Evolutionary conservation across 2,888 invertebrate species (phyloP).

Genomic region (Xiphydria camelus): DNA sequence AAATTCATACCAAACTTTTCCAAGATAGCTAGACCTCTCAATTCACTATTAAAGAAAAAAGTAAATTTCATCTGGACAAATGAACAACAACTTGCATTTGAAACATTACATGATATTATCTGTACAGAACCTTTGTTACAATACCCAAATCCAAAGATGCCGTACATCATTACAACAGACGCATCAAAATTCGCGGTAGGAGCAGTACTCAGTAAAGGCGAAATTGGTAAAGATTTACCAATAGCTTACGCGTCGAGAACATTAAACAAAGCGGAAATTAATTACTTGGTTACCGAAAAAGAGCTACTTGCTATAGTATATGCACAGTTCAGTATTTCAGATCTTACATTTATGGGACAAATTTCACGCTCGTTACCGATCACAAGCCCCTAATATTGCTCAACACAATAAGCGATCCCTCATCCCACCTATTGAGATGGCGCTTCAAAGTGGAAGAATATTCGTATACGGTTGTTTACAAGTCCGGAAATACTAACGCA

Average conservation of each 20-base stretch:
- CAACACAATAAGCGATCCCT: too few relatives aligned
- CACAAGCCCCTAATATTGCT: constrained; percentile 22
- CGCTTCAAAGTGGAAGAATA: constrained; percentile 7
- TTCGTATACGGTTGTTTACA: constrained; percentile 2
- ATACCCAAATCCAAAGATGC: constrained; percentile 10
- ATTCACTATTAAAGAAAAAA: too few relatives aligned
- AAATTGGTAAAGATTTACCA: too few relatives aligned
- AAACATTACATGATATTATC: constrained; percentile 4
- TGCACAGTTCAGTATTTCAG: too few relatives aligned
- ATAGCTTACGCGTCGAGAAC: constrained; percentile 22
- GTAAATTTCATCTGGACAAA: constrained; percentile 9
- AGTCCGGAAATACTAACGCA: constrained; percentile 7
- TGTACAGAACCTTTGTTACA: constrained; percentile 1
- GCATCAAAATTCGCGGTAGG: constrained; percentile 20
- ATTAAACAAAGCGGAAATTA: constrained; percentile 13
- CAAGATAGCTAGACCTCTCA: too few relatives aligned
- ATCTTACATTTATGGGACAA: constrained; percentile 22
- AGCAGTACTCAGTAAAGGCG: constrained; percentile 16
- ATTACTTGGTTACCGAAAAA: too few relatives aligned
- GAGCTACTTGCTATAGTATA: too few relatives aligned
- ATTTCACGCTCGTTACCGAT: constrained; percentile 23
- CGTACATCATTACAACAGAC: constrained; percentile 21
- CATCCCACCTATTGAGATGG: constrained; percentile 10
- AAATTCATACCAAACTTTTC: too few relatives aligned
- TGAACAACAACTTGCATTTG: constrained; percentile 10